These are phyloP conservation scores for Myopa tessellatipennis DNA, from an alignment of 2,888 invertebrate genomes.

Conservation along the genomic window DNA sequence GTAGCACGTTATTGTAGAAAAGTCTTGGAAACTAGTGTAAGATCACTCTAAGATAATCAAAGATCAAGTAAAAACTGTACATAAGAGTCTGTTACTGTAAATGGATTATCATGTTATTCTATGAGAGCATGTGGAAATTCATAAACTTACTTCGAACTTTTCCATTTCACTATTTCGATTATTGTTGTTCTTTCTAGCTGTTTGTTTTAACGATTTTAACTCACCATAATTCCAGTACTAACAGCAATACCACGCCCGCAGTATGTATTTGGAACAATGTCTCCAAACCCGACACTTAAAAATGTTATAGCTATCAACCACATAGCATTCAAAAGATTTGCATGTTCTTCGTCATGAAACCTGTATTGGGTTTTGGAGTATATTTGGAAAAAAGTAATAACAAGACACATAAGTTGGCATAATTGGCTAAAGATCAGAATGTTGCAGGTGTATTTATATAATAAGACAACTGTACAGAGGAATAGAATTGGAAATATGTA, in stretches of 20 bases:
- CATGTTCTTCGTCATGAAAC: slow-evolving; percentile 98
- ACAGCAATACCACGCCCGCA: slow-evolving; percentile 99
- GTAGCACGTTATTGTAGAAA: too few relatives aligned
- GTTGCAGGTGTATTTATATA: background rate
- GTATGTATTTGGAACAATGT: slow-evolving; percentile 99
- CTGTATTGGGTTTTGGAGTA: slow-evolving; percentile 69
- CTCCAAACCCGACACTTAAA: slow-evolving; percentile 99
- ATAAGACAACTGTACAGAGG: too few relatives aligned
- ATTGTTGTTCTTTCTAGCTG: background rate
- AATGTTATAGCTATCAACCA: slow-evolving; percentile 99
- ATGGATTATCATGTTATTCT: too few relatives aligned
- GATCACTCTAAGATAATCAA: too few relatives aligned
- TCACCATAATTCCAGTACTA: slow-evolving; percentile 99
- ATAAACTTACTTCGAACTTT: background rate
- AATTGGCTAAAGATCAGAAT: slow-evolving; percentile 21
- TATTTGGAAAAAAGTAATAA: slow-evolving; percentile 42
- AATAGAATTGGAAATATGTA: too few relatives aligned
- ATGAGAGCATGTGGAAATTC: too few relatives aligned
- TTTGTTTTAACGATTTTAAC: slow-evolving; percentile 64
- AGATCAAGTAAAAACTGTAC: too few relatives aligned
- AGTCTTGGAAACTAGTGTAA: too few relatives aligned
- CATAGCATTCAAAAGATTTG: slow-evolving; percentile 99
- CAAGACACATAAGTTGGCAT: slow-evolving; percentile 37
- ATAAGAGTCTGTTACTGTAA: too few relatives aligned
- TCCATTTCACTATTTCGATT: background rate